These are phyloP conservation scores for Gerris buenoi DNA, from an alignment of 1,140 invertebrate genomes.

Conservation along the genomic window DNA sequence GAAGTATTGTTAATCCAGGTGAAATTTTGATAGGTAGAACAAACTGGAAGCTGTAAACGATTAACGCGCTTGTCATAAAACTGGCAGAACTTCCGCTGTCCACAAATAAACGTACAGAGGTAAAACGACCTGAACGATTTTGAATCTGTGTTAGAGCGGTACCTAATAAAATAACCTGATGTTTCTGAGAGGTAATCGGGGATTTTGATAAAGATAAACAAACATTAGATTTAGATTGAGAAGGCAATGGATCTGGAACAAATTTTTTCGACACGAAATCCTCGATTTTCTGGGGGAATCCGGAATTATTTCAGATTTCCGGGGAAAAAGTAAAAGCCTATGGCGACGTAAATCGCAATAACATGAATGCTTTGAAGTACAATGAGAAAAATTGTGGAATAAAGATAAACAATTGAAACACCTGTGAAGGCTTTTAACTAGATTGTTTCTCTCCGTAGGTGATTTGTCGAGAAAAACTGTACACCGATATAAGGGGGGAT, in stretches of 20 bases:
- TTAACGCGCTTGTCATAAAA: background rate
- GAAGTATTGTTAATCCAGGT: background rate
- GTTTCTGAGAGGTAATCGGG: too few species aligned
- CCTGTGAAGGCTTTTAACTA: background rate
- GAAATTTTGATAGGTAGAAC: background rate
- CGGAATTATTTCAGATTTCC: too few species aligned
- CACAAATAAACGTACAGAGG: background rate
- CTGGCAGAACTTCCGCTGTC: background rate
- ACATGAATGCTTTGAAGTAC: background rate
- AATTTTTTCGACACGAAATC: too few species aligned
- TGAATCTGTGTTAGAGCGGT: background rate
- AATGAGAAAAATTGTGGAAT: background rate
- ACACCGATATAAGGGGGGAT: background rate
- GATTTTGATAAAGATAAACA: too few species aligned
- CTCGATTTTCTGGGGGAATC: too few species aligned
- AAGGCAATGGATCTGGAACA: too few species aligned
- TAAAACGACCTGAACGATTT: background rate
- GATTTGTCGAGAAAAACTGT: background rate
- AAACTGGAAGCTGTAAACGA: background rate
- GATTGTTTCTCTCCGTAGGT: background rate
- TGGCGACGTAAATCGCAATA: background rate
- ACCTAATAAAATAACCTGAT: too few species aligned
- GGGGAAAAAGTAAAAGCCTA: background rate
- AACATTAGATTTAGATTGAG: too few species aligned
- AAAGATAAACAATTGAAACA: background rate